These are phyloP conservation scores for Podabrus alpinus DNA, from an alignment of 2,888 invertebrate genomes.

Conservation along the genomic window DNA sequence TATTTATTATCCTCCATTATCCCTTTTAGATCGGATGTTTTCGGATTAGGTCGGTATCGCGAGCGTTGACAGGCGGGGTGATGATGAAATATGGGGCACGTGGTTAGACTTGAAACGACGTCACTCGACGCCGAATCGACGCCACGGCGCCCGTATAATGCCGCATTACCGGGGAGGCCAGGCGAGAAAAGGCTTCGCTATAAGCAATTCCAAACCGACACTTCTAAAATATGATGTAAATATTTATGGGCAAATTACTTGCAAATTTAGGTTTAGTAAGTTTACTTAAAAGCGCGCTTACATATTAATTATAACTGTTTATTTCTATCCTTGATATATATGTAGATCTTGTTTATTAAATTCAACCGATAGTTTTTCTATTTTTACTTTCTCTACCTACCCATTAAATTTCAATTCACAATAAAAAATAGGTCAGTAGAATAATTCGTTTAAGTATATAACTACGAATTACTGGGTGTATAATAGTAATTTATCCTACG, in stretches of 20 bases:
- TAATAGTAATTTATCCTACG: too few relatives aligned
- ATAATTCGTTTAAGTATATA: conserved; percentile 18
- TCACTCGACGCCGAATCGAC: conserved; percentile 61
- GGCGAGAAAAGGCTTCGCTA: conserved; percentile 45
- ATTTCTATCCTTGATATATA: background rate
- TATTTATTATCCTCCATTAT: conserved; percentile 57
- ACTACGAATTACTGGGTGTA: background rate
- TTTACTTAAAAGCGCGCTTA: background rate
- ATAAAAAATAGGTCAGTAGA: conserved; percentile 35
- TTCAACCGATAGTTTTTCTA: background rate
- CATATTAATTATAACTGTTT: background rate
- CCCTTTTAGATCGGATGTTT: conserved; percentile 49
- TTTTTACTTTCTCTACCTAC: conserved; percentile 6
- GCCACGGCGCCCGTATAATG: conserved; percentile 56
- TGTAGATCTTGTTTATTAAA: background rate
- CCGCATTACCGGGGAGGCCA: conserved; percentile 49
- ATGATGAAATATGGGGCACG: conserved; percentile 76
- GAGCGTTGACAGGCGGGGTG: conserved; percentile 56
- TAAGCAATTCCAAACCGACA: conserved; percentile 42
- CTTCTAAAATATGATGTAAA: conserved; percentile 45
- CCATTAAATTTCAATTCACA: conserved; percentile 27
- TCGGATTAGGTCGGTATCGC: conserved; percentile 41
- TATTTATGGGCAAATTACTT: conserved; percentile 39
- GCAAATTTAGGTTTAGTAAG: conserved; percentile 20
- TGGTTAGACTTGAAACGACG: conserved; percentile 75